Evolutionary conservation across 2,888 invertebrate species (phyloP).

Genomic region (Apomyelois bistriatella): DNA sequence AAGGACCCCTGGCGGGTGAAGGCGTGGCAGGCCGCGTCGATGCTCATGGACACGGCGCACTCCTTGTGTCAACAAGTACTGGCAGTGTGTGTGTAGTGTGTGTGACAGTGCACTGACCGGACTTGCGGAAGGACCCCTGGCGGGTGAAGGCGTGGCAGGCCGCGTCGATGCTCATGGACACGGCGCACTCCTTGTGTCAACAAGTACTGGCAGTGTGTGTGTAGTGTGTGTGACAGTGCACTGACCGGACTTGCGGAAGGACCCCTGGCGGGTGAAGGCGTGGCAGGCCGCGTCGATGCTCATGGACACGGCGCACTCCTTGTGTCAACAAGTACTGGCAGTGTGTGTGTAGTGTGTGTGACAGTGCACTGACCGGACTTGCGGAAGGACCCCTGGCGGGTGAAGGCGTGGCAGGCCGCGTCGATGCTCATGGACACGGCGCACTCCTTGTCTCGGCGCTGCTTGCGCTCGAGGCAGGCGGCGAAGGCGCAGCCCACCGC

Average conservation of each 20-base stretch:
- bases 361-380: constrained; percentile 73
- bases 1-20: too few relatives aligned
- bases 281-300: constrained; percentile 93
- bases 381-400: constrained; percentile 94
- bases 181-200: too few relatives aligned
- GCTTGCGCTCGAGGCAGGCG: constrained; percentile 98
- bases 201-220: background rate
- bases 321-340: too few relatives aligned
- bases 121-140: too few relatives aligned
- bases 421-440: constrained; percentile 96
- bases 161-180: too few relatives aligned
- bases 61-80: too few relatives aligned
- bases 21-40: too few relatives aligned
- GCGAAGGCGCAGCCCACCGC: constrained; percentile 99
- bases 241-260: constrained; percentile 88
- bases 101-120: constrained; percentile 43
- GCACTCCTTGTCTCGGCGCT: constrained; percentile 97
- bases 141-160: too few relatives aligned
- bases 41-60: too few relatives aligned
- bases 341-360: background rate
- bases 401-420: constrained; percentile 93
- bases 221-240: background rate
- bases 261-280: constrained; percentile 95
- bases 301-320: too few relatives aligned
- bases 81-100: background rate